These are phyloP conservation scores for Diadema setosum DNA, from an alignment of 35 echinoderm and acorn worm genomes.

Conservation along the genomic window DNA sequence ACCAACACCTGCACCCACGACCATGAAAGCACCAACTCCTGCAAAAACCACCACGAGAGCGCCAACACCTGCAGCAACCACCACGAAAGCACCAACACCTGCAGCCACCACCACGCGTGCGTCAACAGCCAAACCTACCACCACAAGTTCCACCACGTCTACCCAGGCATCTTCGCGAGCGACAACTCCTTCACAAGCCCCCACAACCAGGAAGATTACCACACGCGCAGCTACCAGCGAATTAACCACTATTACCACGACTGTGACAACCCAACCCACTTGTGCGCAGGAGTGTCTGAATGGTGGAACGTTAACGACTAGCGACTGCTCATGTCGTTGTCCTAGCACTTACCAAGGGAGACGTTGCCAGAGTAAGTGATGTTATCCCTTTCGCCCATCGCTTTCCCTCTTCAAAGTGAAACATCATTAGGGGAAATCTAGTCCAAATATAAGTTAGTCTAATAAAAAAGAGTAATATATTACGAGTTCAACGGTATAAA, in stretches of 20 bases:
- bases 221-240: background rate
- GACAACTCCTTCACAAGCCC: background rate
- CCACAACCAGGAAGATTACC: background rate
- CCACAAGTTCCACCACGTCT: background rate
- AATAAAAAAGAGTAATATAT: no score
- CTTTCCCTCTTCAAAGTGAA: no score
- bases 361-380: background rate
- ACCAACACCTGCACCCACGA: background rate
- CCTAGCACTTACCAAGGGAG: background rate
- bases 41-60: background rate
- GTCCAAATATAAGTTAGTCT: no score
- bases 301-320: background rate
- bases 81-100: no score
- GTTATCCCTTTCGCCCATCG: no score
- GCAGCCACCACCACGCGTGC: background rate
- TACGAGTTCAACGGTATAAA: no score
- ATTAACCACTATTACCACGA: background rate
- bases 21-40: background rate
- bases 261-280: background rate
- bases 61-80: background rate
- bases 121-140: background rate
- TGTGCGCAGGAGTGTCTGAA: background rate
- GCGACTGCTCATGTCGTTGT: background rate
- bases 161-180: background rate
- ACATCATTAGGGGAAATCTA: no score